A percentile compares a stretch with the other conserved stretches of the same genome.
Evolutionary conservation across 2,797 vertebrate genomes (phyloP).

Genomic region (Podargus strigoides): DNA sequence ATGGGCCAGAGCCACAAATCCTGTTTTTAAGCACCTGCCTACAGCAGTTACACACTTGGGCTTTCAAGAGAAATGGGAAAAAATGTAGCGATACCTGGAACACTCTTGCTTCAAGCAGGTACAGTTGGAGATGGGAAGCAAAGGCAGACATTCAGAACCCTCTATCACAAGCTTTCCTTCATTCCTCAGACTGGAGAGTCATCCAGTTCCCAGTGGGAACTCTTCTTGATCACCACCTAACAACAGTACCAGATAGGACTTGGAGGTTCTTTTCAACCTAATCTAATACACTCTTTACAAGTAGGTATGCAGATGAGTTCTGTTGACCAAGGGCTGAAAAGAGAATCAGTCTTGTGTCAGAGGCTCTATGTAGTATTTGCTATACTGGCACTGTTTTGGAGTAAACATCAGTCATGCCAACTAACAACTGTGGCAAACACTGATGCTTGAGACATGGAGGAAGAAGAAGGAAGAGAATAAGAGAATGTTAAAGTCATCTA

Average conservation of each 20-base stretch:
- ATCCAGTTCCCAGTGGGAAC: background rate
- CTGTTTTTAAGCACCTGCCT: background rate
- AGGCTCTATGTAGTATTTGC: background rate
- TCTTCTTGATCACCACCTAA: background rate
- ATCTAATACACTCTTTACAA: background rate
- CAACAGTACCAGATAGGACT: background rate
- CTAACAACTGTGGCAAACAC: background rate
- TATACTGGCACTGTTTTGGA: background rate
- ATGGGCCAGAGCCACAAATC: background rate
- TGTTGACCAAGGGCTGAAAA: background rate
- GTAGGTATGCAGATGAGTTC: background rate
- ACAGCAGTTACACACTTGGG: background rate
- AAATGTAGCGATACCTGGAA: background rate
- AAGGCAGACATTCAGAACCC: background rate
- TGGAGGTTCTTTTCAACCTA: background rate
- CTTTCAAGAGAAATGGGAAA: background rate
- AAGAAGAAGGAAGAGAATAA: background rate
- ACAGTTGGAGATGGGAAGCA: background rate
- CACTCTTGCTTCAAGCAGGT: background rate
- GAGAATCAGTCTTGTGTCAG: background rate
- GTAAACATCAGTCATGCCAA: background rate
- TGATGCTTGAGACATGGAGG: background rate
- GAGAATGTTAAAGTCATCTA: conserved; percentile 39
- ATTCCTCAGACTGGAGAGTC: background rate
- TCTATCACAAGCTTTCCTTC: background rate